A percentile compares a stretch with the other conserved stretches of the same genome.
Conservation (phyloP, 1,140 invertebrate species). For the Uloborus diversus region DNA sequence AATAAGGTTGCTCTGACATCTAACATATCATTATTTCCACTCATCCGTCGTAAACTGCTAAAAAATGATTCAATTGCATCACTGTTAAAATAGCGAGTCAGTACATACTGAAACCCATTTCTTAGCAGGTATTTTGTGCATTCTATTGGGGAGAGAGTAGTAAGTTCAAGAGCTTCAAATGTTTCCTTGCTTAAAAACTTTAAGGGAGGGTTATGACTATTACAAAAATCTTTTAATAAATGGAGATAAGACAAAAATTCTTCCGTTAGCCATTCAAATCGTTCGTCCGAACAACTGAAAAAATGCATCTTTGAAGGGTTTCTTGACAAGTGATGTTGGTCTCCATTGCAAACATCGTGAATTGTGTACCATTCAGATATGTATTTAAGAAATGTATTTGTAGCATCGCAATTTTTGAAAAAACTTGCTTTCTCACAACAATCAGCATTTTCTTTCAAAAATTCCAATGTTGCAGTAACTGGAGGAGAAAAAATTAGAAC, state of each 20-base stretch:
- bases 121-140: neutral
- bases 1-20: neutral
- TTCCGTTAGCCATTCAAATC: neutral
- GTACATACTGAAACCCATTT: neutral
- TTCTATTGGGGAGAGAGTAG: neutral
- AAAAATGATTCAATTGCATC: neutral
- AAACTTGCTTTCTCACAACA: neutral
- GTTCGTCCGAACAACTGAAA: neutral
- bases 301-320: neutral
- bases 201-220: neutral
- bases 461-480: neutral
- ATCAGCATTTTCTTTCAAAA: neutral
- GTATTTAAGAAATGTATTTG: neutral
- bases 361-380: neutral
- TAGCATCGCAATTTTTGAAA: neutral
- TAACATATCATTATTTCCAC: neutral
- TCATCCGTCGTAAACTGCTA: neutral
- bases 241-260: neutral
- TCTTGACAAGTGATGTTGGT: too few relatives aligned
- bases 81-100: neutral
- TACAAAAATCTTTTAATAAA: neutral
- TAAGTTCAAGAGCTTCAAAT: neutral
- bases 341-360: neutral
- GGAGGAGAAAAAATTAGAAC: neutral
- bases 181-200: slow-evolving; percentile 2